Evolutionary conservation across 2,797 vertebrate genomes (phyloP), one percentile per base, ranked within the genome.

Genomic region (Scleropages formosus): DNA sequence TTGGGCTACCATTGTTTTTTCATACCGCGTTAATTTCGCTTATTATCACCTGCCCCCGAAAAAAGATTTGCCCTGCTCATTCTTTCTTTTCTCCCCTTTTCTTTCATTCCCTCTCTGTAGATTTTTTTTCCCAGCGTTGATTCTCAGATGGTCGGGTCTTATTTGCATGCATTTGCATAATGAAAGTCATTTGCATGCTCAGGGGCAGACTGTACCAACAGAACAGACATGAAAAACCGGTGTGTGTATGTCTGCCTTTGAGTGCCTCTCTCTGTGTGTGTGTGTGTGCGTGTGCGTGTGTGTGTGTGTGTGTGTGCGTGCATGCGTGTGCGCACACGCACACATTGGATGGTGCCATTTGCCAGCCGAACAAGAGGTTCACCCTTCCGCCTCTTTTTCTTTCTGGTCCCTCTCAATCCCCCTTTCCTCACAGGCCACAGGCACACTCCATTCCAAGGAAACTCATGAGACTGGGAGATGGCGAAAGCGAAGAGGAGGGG

Each of bases 111-210:
- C 88, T 91, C 87, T 83, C 84, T 90, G 88, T 90, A 84, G 88
- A 82, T 86, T 90, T 77, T 84, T 89, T 89, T 91, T 91, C 91
- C 91, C 91, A 92, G 91, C 88, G 90, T 90, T 90, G 88, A 92
- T 96, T 96, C 93, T 98, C 95, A 94, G 95, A 95, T 96, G 94
- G 95, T 95, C 94, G 95, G 93, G 91, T 91, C 94, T 95, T 89
- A 97, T 98, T 98, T 98, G 95, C 96, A 98, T 98, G 88, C 78
- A 98, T 98, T 96, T 98, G 95, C 96, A 98, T 98, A 98, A 97
- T 96, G 95, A 93, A 94, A 93, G 94, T 95, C 92, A 97, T 98
- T 98, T 98, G 94, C 95, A 98, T 98, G 96, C 95, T 94, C 92
- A 92, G 93, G 93, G 94, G 94, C 96, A 94, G 91, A 94, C 94